These are phyloP conservation scores for Sarcophaga rosellei DNA, from an alignment of 2,888 invertebrate genomes.

Conservation along the genomic window DNA sequence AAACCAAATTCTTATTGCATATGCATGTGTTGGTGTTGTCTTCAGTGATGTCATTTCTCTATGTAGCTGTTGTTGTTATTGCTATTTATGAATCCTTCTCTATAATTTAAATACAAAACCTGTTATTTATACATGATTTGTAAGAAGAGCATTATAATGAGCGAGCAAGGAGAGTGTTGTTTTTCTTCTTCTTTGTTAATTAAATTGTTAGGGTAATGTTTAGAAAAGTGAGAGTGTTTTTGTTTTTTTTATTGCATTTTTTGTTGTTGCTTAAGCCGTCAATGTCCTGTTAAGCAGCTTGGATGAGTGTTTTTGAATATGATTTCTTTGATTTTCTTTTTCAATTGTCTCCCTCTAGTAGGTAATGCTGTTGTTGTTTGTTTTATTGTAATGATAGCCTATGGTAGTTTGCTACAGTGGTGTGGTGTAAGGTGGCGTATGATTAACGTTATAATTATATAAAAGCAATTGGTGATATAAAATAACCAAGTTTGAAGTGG, in stretches of 20 bases:
- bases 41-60: constrained; percentile 60
- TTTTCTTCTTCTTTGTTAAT: background rate
- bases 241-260: background rate
- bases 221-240: background rate
- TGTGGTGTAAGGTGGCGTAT: too few species aligned
- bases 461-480: too few species aligned
- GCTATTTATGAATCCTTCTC: background rate
- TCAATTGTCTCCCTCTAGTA: background rate
- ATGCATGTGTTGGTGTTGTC: background rate
- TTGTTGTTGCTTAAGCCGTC: constrained; percentile 33
- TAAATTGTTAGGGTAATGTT: background rate
- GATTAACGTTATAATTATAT: too few species aligned
- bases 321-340: background rate
- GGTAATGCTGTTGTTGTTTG: background rate
- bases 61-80: too few species aligned
- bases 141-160: background rate
- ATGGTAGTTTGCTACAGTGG: too few species aligned
- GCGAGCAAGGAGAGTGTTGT: background rate
- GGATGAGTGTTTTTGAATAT: background rate
- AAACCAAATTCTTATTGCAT: background rate
- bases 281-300: constrained; percentile 57
- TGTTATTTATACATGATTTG: background rate
- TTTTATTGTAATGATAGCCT: too few species aligned
- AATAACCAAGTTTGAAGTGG: too few species aligned
- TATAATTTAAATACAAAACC: background rate